Evolutionary conservation across 2,888 invertebrate species (phyloP).

Genomic region (Cephalotes varians): DNA sequence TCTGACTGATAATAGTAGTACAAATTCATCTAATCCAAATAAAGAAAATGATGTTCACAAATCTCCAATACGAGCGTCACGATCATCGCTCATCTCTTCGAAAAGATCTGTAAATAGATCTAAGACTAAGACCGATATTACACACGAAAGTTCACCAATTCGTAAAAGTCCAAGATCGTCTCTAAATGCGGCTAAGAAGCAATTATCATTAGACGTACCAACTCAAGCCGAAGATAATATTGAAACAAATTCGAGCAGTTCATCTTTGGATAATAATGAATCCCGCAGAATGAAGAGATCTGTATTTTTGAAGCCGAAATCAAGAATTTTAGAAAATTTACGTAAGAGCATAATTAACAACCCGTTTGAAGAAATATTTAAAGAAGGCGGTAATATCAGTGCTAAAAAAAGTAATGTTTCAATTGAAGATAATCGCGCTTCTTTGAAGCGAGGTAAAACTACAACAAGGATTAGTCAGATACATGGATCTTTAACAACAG

Average conservation of each 20-base stretch:
- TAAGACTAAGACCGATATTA: neutral
- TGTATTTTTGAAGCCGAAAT: neutral
- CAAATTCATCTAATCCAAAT: neutral
- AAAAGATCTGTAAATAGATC: neutral
- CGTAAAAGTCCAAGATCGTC: neutral
- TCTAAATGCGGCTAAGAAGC: neutral
- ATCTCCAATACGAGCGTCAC: neutral
- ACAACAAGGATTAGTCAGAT: neutral
- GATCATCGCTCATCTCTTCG: neutral
- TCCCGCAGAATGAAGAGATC: rapidly evolving
- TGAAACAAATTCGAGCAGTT: neutral
- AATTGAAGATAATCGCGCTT: neutral
- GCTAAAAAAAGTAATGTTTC: neutral
- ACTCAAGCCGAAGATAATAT: neutral
- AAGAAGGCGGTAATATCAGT: neutral
- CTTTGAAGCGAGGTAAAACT: neutral
- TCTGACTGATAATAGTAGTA: neutral
- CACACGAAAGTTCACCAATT: neutral
- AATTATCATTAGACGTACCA: neutral
- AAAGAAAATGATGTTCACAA: neutral
- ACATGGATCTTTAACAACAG: neutral
- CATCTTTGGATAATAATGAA: neutral
- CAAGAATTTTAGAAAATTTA: neutral
- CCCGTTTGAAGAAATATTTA: conserved; percentile 6
- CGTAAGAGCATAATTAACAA: neutral